Conservation (phyloP, 2,888 invertebrate species). For the Cryptops parisi region DNA sequence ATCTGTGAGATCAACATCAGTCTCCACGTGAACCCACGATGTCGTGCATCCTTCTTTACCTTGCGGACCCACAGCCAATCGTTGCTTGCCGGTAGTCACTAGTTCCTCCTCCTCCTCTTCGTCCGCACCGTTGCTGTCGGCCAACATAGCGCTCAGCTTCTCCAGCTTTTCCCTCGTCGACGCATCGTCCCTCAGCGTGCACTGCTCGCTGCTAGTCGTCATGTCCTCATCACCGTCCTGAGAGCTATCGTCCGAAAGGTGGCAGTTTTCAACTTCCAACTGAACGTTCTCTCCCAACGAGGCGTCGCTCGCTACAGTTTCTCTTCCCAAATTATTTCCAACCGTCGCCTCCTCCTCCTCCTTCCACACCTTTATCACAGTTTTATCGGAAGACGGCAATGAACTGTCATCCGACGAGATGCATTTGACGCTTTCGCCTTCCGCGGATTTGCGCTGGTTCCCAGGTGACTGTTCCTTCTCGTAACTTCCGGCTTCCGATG, state of each 20-base stretch:
- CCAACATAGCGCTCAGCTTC: conserved; percentile 10
- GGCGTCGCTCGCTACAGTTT: neutral
- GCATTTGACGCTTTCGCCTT: neutral
- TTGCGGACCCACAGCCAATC: neutral
- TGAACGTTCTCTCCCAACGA: conserved; percentile 32
- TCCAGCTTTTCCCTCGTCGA: conserved; percentile 44
- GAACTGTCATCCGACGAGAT: neutral
- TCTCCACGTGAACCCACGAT: conserved; percentile 64
- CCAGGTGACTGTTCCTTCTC: neutral
- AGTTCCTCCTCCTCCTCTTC: conserved; percentile 36
- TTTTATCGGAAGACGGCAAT: too few species aligned
- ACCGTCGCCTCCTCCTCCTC: neutral
- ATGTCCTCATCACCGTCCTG: neutral
- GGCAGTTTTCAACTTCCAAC: neutral
- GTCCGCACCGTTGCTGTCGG: neutral
- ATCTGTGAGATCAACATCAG: conserved; percentile 59
- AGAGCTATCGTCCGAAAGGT: neutral
- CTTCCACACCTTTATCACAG: neutral
- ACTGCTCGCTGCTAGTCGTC: neutral
- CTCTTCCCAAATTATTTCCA: neutral
- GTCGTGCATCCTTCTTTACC: conserved; percentile 41
- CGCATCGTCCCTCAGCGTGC: conserved; percentile 29
- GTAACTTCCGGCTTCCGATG: neutral
- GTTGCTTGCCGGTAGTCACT: conserved; percentile 6
- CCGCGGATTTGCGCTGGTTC: conserved; percentile 40